Base-by-base conservation (phyloP, 1,140 invertebrate genomes). In the Aricia agestis region DNA sequence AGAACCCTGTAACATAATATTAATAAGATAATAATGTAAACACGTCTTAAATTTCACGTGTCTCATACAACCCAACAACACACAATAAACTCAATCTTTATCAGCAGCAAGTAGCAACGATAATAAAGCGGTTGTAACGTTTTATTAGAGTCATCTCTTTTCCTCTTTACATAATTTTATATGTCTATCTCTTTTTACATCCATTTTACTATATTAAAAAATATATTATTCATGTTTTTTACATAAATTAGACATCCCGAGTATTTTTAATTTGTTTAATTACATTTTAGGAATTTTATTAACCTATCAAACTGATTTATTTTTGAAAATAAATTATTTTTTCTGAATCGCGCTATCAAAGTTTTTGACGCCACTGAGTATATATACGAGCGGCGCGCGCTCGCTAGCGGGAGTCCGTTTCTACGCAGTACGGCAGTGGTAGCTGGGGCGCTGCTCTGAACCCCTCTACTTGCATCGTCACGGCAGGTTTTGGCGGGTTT, bases 311-410 rank as follows among this genome's bases (percentile, higher is more conserved):
- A 52, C 2, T 52, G 5, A 52, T 13, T 52, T 52, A 52, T 52
- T 52, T 11, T 15, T 11, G 5, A 52, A 59, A 59, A 59, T 10
- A 59, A 59, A 6, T 59, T 18, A 59, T 63, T 11, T 19, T 63
- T 63, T 19, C 76, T 82, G 31, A 66, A 78, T 76, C 79, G 71
- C 79, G 76, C 65, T 78, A 71, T 69, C 25, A 61, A 76, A 71
- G 69, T 82, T 82, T 81, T 79, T 66, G 0, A 18, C 9, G 0
- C 17, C 11, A 11, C 19, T 73, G 18, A 52, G 68, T 58, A 74
- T 76, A 78, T 74, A 78, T 76, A 78, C 25, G 31, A 19, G 4
- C 66, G 45, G 25, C 2, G 6, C 13, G n/a, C 41, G 10, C 6
- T 0, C 7, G n/a, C 9, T 0, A 1, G 25, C 66, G 77, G 72